Conservation (phyloP, 2,888 invertebrate species). For the Xestia c-nigrum region DNA sequence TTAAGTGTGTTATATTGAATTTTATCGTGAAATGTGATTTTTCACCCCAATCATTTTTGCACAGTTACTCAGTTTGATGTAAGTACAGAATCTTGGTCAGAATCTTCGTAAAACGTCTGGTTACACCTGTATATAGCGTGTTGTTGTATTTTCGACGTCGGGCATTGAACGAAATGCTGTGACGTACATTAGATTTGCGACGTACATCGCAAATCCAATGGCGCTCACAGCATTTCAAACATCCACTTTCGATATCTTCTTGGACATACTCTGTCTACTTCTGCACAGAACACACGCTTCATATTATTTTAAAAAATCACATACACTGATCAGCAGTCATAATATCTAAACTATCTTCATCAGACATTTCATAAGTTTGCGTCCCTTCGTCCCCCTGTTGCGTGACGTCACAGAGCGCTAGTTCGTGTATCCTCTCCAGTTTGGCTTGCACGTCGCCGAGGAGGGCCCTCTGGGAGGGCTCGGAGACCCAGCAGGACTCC, state of each 20-base stretch:
- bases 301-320: neutral
- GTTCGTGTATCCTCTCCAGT: conserved; percentile 89
- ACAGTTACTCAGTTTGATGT: too few species aligned
- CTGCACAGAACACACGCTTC: neutral
- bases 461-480: conserved; percentile 93
- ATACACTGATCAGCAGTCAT: conserved; percentile 18
- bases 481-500: conserved; percentile 95
- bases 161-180: neutral
- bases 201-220: neutral
- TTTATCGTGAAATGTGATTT: too few species aligned
- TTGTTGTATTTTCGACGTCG: neutral
- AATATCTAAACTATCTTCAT: conserved; percentile 76
- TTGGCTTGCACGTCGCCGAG: conserved; percentile 94
- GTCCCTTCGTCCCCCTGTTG: conserved; percentile 40
- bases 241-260: neutral
- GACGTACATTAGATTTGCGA: too few species aligned
- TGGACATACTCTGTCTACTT: neutral
- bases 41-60: too few species aligned
- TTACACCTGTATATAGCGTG: neutral
- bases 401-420: conserved; percentile 52
- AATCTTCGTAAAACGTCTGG: too few species aligned
- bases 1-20: too few species aligned
- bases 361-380: conserved; percentile 59
- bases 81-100: too few species aligned
- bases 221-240: neutral